Percentiles rank a stretch among this genome's conserved stretches.
Evolutionary conservation across 2,797 vertebrate genomes (phyloP).

Genomic region (Microhierax caerulescens): DNA sequence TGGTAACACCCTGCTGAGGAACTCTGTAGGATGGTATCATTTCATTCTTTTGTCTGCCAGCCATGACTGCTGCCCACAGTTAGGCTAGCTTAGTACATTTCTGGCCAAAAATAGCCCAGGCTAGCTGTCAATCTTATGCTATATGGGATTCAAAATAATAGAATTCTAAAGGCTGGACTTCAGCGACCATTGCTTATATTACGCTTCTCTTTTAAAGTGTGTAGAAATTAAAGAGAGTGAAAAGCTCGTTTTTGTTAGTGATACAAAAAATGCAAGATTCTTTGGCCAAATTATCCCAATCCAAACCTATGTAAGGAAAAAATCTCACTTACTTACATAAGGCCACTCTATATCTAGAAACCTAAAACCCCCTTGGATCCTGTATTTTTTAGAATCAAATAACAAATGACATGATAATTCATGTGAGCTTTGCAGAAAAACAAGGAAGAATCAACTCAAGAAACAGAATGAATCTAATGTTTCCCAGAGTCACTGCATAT

Average conservation of each 20-base stretch:
- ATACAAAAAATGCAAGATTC: background rate
- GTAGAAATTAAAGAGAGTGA: background rate
- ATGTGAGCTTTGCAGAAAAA: background rate
- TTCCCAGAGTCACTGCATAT: background rate
- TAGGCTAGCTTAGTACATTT: background rate
- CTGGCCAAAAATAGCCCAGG: background rate
- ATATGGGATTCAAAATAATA: background rate
- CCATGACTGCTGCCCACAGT: background rate
- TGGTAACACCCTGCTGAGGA: background rate
- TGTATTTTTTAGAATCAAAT: background rate
- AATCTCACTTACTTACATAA: background rate
- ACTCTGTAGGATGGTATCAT: background rate
- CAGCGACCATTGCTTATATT: background rate
- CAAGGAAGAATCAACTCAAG: background rate
- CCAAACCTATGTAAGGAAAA: background rate
- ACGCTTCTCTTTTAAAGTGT: background rate
- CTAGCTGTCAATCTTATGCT: background rate
- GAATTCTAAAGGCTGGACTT: background rate
- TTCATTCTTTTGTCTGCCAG: background rate
- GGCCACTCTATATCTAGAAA: background rate
- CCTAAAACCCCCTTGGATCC: background rate
- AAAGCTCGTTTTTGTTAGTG: background rate
- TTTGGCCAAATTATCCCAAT: background rate
- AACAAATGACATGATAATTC: background rate
- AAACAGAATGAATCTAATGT: background rate